Base-by-base conservation (phyloP, 2,888 invertebrate species). In the Andrena flavipes region DNA sequence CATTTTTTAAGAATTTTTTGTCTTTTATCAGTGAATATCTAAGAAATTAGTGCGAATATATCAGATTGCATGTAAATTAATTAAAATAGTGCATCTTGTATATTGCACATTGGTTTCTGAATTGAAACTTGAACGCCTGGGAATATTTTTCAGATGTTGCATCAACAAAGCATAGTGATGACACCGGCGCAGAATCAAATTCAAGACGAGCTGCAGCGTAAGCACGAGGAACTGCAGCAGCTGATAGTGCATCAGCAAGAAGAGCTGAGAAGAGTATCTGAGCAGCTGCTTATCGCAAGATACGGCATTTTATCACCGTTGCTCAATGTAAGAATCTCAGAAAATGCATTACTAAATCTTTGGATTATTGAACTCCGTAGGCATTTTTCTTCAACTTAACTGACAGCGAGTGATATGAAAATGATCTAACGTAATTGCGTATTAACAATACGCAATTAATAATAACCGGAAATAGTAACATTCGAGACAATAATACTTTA, bases 201-300 rank as follows among this genome's bases (percentile, higher is more conserved):
- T 65, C 93, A 94, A 71, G 91, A 93, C 65, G 94, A 94, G 64
- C 71, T 94, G 42, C 97, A 98, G 91, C 95, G 97, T 51, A 98
- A 98, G 91, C 98, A 98, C 91, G 97, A 97, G 84, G 97, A 98
- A 91, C 94, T 98, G 80, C 97, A 98, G 92, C 96, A 97, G 90
- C 95, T 97, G 91, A 98, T 98, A 80, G 96, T 97, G 70, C 96
- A 97, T 85, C 98, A 98, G 91, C 98, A 98, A 92, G 98, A 98
- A 90, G 98, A 98, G 93, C 94, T 98, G 85, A 95, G 97, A 60
- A 95, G 96, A 86, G 97, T 98, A 0, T 98, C 98, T n/a, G 98
- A 98, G 91, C 98, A 98, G 91, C 94, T 98, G 72, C 93, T 98
- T 65, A 96, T 98, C 93, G 97, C 98, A 0, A 95, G 97, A 90